Conservation (phyloP, 2,797 vertebrate species). For the Rhinella marina region DNA sequence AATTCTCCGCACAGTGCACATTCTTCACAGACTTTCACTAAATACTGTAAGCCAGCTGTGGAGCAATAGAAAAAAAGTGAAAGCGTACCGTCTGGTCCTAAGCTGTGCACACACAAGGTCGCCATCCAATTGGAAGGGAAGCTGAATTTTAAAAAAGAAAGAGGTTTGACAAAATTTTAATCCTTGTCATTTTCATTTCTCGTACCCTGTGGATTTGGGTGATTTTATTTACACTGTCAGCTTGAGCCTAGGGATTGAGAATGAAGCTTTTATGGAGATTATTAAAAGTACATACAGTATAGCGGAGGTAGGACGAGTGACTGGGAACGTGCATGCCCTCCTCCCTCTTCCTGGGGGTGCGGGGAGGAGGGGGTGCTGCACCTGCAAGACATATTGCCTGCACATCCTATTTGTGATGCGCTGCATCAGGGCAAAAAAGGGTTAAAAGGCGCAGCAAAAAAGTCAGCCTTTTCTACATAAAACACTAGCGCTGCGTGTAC, state of each 20-base stretch:
- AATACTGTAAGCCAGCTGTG: conserved; percentile 87
- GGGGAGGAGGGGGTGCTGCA: conserved; percentile 63
- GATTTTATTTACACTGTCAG: conserved; percentile 99
- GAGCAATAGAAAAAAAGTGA: conserved; percentile 83
- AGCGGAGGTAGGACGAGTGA: conserved; percentile 75
- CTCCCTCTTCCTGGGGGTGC: background rate
- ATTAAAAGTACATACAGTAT: conserved; percentile 88
- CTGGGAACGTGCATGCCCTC: conserved; percentile 75
- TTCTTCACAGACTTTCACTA: conserved; percentile 86
- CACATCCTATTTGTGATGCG: conserved; percentile 60
- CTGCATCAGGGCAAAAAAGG: background rate
- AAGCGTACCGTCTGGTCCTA: conserved; percentile 85
- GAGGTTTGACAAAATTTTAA: conserved; percentile 91
- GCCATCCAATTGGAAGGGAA: conserved; percentile 86
- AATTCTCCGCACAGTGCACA: conserved; percentile 84
- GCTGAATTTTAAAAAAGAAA: conserved; percentile 86
- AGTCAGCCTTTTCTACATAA: background rate
- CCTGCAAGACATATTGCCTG: conserved; percentile 65
- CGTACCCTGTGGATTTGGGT: conserved; percentile 96
- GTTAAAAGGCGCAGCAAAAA: conserved; percentile 1
- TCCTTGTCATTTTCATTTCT: conserved; percentile 99
- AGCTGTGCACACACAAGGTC: conserved; percentile 83
- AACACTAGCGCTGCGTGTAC: background rate
- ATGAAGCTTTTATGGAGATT: conserved; percentile 98
- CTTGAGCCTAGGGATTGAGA: conserved; percentile 96